Percentiles rank a stretch among this genome's conserved stretches.
These are phyloP conservation scores for Ploceus nigricollis DNA, from an alignment of 2,113 vertebrate genomes.

Conservation along the genomic window DNA sequence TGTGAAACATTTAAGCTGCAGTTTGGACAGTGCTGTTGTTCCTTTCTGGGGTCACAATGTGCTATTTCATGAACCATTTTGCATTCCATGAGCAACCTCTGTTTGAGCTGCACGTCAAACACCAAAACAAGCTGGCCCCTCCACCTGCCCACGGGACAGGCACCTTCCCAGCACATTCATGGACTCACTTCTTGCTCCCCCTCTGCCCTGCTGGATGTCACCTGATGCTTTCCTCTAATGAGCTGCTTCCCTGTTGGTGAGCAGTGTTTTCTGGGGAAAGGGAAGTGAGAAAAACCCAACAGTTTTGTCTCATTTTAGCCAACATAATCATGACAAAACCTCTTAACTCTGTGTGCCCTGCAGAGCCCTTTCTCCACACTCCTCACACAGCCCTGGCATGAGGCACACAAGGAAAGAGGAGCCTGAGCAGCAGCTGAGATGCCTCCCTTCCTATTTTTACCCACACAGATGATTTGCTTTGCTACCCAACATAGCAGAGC, in stretches of 20 bases:
- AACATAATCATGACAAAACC: not conserved
- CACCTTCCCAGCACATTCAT: accelerated
- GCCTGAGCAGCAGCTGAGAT: not conserved
- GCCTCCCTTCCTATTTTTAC: constrained; percentile 21
- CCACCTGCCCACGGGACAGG: no score
- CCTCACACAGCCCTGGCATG: not conserved
- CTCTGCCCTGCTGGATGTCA: not conserved
- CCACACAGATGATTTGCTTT: not conserved
- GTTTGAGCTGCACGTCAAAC: accelerated
- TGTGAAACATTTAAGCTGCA: not conserved
- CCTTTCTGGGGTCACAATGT: not conserved
- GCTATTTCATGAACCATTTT: not conserved
- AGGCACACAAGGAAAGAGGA: not conserved
- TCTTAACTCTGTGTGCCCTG: not conserved
- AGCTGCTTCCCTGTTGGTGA: not conserved
- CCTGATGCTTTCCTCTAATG: not conserved
- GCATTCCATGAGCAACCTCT: not conserved
- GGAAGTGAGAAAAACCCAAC: not conserved
- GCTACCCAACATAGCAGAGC: not conserved
- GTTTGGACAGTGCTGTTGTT: not conserved
- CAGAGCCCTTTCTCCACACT: not conserved
- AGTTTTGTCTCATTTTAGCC: not conserved
- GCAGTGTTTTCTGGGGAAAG: not conserved
- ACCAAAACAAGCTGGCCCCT: not conserved
- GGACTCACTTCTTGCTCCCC: not conserved